Percentiles rank a stretch among this genome's conserved stretches.
phyloP scores from a whole-genome alignment of 2,797 vertebrate genomes.

The Eulemur coronatus region DNA sequence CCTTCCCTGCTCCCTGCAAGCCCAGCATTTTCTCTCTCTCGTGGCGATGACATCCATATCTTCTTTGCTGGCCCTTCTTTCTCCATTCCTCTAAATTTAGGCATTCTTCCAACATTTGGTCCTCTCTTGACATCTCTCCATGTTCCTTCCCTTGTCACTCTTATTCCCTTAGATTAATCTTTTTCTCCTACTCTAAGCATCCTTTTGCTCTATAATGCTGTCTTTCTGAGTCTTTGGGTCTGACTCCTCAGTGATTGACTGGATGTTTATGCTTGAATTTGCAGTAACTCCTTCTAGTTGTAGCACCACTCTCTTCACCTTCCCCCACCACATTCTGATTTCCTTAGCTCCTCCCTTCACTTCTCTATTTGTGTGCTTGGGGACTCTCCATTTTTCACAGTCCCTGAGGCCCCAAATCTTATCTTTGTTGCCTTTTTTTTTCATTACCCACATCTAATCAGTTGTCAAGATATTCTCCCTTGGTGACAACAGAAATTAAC shows the following conservation, averaged over 20 bases:
- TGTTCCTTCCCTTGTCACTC: background rate
- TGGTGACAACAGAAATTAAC: background rate
- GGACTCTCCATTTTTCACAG: background rate
- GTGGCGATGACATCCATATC: rapidly evolving
- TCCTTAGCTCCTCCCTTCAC: background rate
- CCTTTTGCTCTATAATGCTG: background rate
- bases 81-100: background rate
- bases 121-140: background rate
- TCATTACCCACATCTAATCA: background rate
- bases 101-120: background rate
- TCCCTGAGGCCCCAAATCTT: background rate
- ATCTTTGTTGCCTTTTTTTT: background rate
- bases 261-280: background rate
- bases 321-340: background rate
- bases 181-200: background rate
- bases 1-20: background rate
- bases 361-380: background rate
- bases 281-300: background rate
- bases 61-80: background rate
- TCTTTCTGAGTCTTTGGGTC: background rate
- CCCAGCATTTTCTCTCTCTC: background rate
- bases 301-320: background rate
- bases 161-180: background rate
- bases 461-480: background rate
- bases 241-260: background rate